Conservation (phyloP, 2,888 invertebrate genomes). For the Orchesella flavescens region DNA sequence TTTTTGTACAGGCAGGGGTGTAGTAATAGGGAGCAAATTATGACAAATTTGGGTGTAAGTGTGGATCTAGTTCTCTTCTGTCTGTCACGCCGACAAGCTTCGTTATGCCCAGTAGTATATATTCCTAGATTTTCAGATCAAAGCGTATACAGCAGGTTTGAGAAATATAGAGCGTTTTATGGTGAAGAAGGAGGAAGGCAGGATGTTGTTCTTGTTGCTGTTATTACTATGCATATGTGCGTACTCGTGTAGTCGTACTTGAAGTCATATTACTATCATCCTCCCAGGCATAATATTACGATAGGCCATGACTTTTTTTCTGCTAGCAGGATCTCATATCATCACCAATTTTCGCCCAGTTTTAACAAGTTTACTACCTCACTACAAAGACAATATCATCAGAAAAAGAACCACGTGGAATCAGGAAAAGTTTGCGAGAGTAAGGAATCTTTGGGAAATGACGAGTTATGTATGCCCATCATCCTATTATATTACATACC, state of each 20-base stretch:
- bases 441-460: conserved; percentile 64
- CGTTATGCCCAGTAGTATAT: not conserved
- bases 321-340: not conserved
- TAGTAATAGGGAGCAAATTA: conserved; percentile 55
- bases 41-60: conserved; percentile 49
- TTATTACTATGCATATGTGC: no score
- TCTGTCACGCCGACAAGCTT: not conserved
- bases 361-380: no score
- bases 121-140: conserved; percentile 9
- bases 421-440: not conserved
- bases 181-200: no score
- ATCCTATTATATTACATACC: conserved; percentile 63
- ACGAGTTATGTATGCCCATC: conserved; percentile 72
- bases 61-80: not conserved
- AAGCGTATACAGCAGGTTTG: conserved; percentile 1
- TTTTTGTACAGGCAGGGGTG: conserved; percentile 9
- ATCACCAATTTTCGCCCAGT: no score
- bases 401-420: not conserved
- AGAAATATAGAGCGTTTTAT: not conserved
- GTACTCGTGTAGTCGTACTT: no score
- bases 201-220: no score
- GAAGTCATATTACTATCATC: no score
- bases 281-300: not conserved
- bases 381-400: not conserved
- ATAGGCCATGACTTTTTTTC: not conserved